phyloP scores from a whole-genome alignment of 2,888 invertebrate genomes.

The Catocala nupta region DNA sequence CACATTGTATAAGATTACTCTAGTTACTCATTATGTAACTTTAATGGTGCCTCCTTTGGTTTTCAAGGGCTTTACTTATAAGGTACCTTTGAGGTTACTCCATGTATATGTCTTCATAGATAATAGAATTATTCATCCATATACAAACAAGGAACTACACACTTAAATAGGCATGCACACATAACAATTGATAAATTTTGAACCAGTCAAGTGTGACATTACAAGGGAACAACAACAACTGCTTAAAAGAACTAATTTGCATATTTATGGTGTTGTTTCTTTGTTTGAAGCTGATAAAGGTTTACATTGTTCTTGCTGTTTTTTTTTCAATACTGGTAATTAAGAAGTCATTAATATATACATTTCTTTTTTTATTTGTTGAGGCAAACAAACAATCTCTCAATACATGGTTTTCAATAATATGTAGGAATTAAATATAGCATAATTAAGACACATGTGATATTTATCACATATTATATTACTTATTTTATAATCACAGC shows the following conservation, averaged over 20 bases:
- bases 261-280: slow-evolving; percentile 5
- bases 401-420: too few relatives aligned
- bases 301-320: too few relatives aligned
- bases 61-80: slow-evolving; percentile 18
- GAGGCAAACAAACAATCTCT: too few relatives aligned
- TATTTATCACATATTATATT: too few relatives aligned
- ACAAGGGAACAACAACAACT: slow-evolving; percentile 2
- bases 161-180: slow-evolving; percentile 21
- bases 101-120: slow-evolving; percentile 9
- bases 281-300: not conserved
- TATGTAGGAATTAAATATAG: too few relatives aligned
- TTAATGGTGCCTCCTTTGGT: not conserved
- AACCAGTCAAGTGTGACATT: slow-evolving; percentile 38
- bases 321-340: too few relatives aligned
- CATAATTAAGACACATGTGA: too few relatives aligned
- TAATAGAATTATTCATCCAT: slow-evolving; percentile 22
- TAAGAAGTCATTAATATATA: too few relatives aligned
- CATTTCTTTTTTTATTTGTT: too few relatives aligned
- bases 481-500: too few relatives aligned
- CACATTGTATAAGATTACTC: too few relatives aligned
- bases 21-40: not conserved
- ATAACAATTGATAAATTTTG: slow-evolving; percentile 31
- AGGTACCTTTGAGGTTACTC: slow-evolving; percentile 12
- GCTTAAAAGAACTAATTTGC: slow-evolving; percentile 5
- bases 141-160: slow-evolving; percentile 24